Percentiles rank a stretch among this genome's conserved stretches.
Evolutionary conservation across 2,888 invertebrate species (phyloP).

Genomic region (Agriotes lineatus): DNA sequence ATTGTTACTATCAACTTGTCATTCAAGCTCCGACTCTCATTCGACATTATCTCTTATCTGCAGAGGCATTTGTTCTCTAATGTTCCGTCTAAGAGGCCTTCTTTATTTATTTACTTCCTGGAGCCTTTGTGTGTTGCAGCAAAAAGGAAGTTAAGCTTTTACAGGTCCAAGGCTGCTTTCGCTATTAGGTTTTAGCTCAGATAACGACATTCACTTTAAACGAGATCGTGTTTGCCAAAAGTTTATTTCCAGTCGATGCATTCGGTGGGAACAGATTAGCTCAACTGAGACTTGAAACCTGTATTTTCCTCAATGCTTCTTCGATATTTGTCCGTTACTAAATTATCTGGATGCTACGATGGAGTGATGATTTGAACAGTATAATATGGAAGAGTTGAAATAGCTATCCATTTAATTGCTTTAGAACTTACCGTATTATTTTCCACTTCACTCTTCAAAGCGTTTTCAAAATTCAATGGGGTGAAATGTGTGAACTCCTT

Average conservation of each 20-base stretch:
- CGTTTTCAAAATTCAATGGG: background rate
- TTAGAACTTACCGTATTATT: background rate
- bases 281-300: no score
- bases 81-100: slow-evolving; percentile 45
- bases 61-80: slow-evolving; percentile 50
- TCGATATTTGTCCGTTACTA: no score
- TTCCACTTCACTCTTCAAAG: background rate
- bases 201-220: slow-evolving; percentile 5
- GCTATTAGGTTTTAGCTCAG: slow-evolving; percentile 15
- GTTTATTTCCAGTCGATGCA: background rate
- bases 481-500: background rate
- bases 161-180: slow-evolving; percentile 23
- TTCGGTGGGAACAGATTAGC: no score
- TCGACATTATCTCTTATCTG: slow-evolving; percentile 48
- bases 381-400: no score
- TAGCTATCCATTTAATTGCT: no score
- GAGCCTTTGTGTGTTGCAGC: slow-evolving; percentile 30
- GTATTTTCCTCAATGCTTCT: no score
- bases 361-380: no score
- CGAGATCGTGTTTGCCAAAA: background rate
- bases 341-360: no score
- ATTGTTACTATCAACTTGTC: slow-evolving; percentile 40
- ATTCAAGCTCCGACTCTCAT: slow-evolving; percentile 38
- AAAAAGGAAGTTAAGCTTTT: slow-evolving; percentile 39
- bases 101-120: slow-evolving; percentile 47